These are phyloP conservation scores for Accipiter virgatus DNA, from an alignment of 2,113 vertebrate genomes.

Conservation along the genomic window DNA sequence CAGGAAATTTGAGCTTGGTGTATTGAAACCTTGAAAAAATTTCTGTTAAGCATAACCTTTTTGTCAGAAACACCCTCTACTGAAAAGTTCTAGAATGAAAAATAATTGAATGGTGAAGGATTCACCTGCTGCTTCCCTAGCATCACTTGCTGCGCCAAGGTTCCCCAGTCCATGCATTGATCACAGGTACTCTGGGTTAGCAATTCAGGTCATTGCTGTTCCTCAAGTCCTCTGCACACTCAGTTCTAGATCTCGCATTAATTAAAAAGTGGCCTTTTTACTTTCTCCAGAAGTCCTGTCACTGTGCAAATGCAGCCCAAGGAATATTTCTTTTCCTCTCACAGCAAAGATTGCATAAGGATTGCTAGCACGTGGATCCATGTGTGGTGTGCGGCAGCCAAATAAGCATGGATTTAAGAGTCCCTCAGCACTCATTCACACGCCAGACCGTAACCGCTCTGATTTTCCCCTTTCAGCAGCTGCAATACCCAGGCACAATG, in stretches of 20 bases:
- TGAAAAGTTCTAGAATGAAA: neutral
- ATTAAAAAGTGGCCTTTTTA: neutral
- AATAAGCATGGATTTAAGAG: slow-evolving; percentile 71
- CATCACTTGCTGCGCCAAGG: neutral
- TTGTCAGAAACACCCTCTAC: neutral
- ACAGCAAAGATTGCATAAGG: slow-evolving; percentile 59
- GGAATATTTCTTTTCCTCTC: slow-evolving; percentile 16
- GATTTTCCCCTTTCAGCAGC: slow-evolving; percentile 71
- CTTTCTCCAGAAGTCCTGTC: neutral
- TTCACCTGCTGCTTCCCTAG: slow-evolving; percentile 11
- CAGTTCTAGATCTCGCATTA: neutral
- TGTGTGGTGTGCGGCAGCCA: slow-evolving; percentile 65
- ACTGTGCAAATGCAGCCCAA: neutral
- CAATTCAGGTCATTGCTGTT: neutral
- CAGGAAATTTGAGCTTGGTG: neutral
- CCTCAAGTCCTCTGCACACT: neutral
- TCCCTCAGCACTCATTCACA: slow-evolving; percentile 69
- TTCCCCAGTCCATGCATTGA: fast-evolving
- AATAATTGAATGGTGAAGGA: neutral
- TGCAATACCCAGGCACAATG: slow-evolving; percentile 69
- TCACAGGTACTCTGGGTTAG: neutral
- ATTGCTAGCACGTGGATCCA: slow-evolving; percentile 57
- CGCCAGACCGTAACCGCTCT: slow-evolving; percentile 65
- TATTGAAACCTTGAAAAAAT: neutral
- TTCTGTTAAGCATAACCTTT: neutral